phyloP scores from a whole-genome alignment of 30 jellyfish, hydroid and myxozoan species.

The Catostylus mosaicus region DNA sequence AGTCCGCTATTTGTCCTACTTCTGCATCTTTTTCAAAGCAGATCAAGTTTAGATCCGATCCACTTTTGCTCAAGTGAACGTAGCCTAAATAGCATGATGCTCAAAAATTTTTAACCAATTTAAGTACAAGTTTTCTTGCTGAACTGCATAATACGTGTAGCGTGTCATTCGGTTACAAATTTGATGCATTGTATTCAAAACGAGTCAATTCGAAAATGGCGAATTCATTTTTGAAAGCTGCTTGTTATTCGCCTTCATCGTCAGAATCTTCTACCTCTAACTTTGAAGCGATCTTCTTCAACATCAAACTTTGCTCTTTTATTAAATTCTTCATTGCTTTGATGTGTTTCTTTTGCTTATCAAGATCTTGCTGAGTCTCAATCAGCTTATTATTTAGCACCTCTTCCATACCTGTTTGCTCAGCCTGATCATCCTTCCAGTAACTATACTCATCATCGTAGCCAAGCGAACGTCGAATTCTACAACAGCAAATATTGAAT shows the following conservation, averaged over 20 bases:
- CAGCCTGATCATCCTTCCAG: constrained; percentile 68
- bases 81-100: no score
- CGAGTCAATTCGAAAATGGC: no score
- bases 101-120: no score
- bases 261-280: constrained; percentile 44
- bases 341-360: constrained; percentile 68
- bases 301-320: constrained; percentile 60
- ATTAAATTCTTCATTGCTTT: constrained; percentile 42
- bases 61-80: no score
- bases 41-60: no score
- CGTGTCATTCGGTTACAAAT: no score
- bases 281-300: constrained; percentile 61
- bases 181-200: no score
- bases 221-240: no score
- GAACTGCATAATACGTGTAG: no score
- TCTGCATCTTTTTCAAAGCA: no score
- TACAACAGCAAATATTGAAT: neutral
- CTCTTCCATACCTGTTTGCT: constrained; percentile 55
- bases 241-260: constrained; percentile 31
- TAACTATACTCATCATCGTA: constrained; percentile 63
- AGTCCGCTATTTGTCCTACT: no score
- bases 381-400: constrained; percentile 31
- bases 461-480: constrained; percentile 66
- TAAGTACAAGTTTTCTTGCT: no score
- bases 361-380: constrained; percentile 53